phyloP scores from a whole-genome alignment of 2,888 invertebrate species.

The Oeneis ivallda region DNA sequence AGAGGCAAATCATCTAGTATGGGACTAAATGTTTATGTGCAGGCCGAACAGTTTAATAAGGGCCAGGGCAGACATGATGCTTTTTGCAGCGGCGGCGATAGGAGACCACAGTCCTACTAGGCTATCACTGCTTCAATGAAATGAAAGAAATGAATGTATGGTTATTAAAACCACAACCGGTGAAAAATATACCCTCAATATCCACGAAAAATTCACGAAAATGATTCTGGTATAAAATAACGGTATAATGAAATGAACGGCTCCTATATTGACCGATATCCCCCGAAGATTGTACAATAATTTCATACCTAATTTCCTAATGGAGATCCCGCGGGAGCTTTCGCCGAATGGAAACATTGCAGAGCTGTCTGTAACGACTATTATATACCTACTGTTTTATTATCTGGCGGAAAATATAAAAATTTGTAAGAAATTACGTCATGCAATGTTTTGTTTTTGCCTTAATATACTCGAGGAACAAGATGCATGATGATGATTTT shows the following conservation, averaged over 20 bases:
- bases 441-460: neutral
- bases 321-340: constrained; percentile 45
- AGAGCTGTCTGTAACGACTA: constrained; percentile 15
- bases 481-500: too few relatives aligned
- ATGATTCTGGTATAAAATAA: neutral
- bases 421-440: neutral
- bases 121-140: too few relatives aligned
- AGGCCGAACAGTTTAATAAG: too few relatives aligned
- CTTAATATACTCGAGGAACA: neutral
- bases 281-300: constrained; percentile 43
- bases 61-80: too few relatives aligned
- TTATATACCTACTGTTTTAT: constrained; percentile 14
- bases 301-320: constrained; percentile 60
- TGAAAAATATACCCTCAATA: neutral
- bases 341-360: constrained; percentile 23
- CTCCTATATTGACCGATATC: constrained; percentile 31
- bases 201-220: neutral
- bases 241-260: constrained; percentile 25
- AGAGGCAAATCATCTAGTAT: too few relatives aligned
- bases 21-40: too few relatives aligned
- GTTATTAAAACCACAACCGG: neutral
- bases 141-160: too few relatives aligned
- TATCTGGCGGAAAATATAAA: neutral
- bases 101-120: too few relatives aligned
- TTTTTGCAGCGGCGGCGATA: too few relatives aligned